Percentiles rank a stretch among this genome's conserved stretches.
Conservation (phyloP, 2,797 vertebrate genomes). For the Typhlichthys eigenmanni region DNA sequence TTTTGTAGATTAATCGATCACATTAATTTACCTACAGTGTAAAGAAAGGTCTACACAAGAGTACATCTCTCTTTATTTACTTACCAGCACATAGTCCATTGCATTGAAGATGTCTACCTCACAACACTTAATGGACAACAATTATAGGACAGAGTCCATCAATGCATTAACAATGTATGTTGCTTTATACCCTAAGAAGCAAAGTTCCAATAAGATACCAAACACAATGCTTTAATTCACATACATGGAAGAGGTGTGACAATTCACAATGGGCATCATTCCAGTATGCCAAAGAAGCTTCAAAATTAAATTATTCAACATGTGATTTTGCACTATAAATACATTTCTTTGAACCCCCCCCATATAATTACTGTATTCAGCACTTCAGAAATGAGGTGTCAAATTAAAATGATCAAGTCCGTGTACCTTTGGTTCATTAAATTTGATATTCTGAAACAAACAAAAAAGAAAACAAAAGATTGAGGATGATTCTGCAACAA, state of each 20-base stretch:
- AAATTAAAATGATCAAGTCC: too few relatives aligned
- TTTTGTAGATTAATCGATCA: not conserved
- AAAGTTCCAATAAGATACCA: conserved; percentile 71
- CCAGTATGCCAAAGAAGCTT: conserved; percentile 78
- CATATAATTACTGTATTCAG: too few relatives aligned
- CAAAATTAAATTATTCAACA: conserved; percentile 76
- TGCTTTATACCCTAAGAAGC: conserved; percentile 62
- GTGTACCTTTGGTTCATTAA: too few relatives aligned
- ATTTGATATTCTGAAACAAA: too few relatives aligned
- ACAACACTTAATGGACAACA: conserved; percentile 25
- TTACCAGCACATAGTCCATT: conserved; percentile 69
- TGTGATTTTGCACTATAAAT: conserved; percentile 66
- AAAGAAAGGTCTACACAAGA: conserved; percentile 2
- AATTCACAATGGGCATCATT: conserved; percentile 79
- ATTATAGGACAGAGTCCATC: conserved; percentile 42
- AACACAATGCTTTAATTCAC: conserved; percentile 77
- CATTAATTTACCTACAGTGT: not conserved
- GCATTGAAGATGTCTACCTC: conserved; percentile 76
- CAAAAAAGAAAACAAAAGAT: too few relatives aligned
- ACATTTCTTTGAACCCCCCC: too few relatives aligned
- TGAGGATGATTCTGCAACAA: too few relatives aligned
- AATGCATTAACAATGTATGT: conserved; percentile 39
- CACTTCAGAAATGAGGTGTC: too few relatives aligned
- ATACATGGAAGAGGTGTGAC: conserved; percentile 78
- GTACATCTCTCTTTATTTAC: conserved; percentile 59